Conservation (phyloP, 2,888 invertebrate genomes). For the Deilephila elpenor region DNA sequence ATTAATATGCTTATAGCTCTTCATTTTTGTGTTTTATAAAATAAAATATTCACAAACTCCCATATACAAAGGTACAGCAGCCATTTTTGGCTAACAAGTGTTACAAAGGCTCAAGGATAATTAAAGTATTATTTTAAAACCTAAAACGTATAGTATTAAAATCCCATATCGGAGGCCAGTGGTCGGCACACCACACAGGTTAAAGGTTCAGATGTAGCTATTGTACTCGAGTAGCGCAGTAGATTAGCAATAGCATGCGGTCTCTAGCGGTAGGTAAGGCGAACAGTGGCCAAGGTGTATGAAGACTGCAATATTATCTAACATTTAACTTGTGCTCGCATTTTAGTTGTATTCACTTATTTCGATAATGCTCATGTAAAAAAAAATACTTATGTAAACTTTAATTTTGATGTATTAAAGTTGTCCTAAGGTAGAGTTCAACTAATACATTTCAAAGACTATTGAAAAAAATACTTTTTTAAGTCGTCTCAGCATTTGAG, state of each 20-base stretch:
- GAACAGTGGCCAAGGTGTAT: slow-evolving; percentile 67
- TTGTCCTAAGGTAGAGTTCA: not conserved
- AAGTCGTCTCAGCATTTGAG: too few species aligned
- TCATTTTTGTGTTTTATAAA: too few species aligned
- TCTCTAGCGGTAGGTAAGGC: slow-evolving; percentile 63
- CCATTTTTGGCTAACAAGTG: too few species aligned
- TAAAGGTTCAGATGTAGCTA: slow-evolving; percentile 63
- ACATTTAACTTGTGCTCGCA: slow-evolving; percentile 21
- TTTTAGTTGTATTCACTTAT: not conserved
- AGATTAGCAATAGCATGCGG: slow-evolving; percentile 60
- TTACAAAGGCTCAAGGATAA: too few species aligned
- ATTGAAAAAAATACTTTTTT: too few species aligned
- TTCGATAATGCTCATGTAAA: too few species aligned
- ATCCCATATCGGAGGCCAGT: slow-evolving; percentile 33
- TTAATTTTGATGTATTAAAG: not conserved
- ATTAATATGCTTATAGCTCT: too few species aligned
- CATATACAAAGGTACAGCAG: too few species aligned
- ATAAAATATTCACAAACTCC: too few species aligned
- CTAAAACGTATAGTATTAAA: slow-evolving; percentile 6
- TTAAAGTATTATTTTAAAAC: not conserved
- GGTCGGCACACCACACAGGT: slow-evolving; percentile 54
- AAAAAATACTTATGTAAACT: too few species aligned
- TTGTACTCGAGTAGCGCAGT: slow-evolving; percentile 66
- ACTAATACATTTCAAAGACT: too few species aligned
- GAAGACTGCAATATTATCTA: slow-evolving; percentile 75